A percentile compares a stretch with the other conserved stretches of the same genome.
Evolutionary conservation across 1,140 invertebrate species (phyloP).

Genomic region (Calliphora vicina): DNA sequence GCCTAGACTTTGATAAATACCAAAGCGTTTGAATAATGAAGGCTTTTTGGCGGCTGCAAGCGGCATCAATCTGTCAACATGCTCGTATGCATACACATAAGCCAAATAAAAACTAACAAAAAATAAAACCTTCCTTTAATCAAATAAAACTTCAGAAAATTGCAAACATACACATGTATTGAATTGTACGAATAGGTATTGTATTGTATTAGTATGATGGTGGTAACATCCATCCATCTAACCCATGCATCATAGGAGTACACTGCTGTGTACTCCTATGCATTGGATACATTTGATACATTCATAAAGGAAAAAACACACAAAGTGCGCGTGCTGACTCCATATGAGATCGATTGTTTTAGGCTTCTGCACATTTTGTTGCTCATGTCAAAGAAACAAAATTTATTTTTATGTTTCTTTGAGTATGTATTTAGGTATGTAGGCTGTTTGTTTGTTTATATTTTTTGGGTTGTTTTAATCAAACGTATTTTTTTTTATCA

Average conservation of each 20-base stretch:
- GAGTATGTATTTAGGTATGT: neutral
- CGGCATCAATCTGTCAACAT: slow-evolving; percentile 31
- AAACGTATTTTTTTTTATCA: neutral
- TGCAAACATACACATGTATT: neutral
- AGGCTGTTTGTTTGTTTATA: neutral
- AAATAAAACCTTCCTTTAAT: slow-evolving; percentile 4
- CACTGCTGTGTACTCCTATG: too few relatives aligned
- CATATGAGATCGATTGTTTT: slow-evolving; percentile 30
- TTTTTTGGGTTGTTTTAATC: neutral
- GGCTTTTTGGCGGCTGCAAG: slow-evolving; percentile 27
- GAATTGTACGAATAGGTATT: neutral
- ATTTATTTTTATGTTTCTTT: neutral
- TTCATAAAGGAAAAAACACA: neutral
- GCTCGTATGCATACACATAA: neutral
- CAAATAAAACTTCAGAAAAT: neutral
- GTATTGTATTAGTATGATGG: neutral
- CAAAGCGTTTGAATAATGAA: slow-evolving; percentile 32
- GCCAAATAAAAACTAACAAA: neutral
- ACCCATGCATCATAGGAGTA: neutral
- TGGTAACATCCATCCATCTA: neutral
- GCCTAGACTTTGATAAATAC: slow-evolving; percentile 25
- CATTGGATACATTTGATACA: neutral
- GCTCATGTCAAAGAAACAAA: neutral
- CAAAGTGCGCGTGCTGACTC: slow-evolving; percentile 19
- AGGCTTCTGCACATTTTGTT: slow-evolving; percentile 20